Evolutionary conservation across 2,113 vertebrate genomes (phyloP).

Genomic region (Nesospiza acunhae): DNA sequence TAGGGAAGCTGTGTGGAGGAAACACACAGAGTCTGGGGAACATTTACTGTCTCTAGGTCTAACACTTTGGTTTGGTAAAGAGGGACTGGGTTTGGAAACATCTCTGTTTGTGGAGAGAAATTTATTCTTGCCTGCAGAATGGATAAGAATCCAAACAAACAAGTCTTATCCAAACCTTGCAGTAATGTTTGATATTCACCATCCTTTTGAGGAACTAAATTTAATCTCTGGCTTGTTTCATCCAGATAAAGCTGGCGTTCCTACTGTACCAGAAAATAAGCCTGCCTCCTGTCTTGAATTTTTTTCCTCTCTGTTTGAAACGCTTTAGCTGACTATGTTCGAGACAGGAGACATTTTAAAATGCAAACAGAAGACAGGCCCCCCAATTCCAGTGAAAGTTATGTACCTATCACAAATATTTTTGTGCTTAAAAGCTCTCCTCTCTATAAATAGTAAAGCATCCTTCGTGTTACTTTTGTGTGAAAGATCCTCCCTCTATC

Average conservation of each 20-base stretch:
- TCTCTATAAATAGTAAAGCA: background rate
- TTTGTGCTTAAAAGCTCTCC: background rate
- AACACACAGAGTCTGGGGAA: background rate
- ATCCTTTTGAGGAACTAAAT: constrained; percentile 26
- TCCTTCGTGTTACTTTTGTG: background rate
- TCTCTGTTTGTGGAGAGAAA: constrained; percentile 14
- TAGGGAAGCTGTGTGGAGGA: background rate
- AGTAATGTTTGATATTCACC: constrained; percentile 32
- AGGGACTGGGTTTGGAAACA: background rate
- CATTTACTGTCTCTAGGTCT: background rate
- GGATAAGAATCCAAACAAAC: constrained; percentile 35
- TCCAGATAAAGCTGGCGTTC: background rate
- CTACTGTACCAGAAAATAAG: constrained; percentile 25
- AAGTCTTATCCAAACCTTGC: constrained; percentile 16
- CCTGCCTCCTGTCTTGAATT: background rate
- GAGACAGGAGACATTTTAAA: background rate
- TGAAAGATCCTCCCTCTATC: background rate
- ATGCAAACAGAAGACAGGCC: background rate
- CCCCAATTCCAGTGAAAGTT: background rate
- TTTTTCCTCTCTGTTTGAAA: background rate
- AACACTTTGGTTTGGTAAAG: background rate
- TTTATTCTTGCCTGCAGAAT: background rate
- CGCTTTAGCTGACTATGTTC: background rate
- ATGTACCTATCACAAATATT: background rate
- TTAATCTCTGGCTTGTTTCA: constrained; percentile 55